Conservation (phyloP, 2,797 vertebrate genomes). For the Coilia nasus region DNA sequence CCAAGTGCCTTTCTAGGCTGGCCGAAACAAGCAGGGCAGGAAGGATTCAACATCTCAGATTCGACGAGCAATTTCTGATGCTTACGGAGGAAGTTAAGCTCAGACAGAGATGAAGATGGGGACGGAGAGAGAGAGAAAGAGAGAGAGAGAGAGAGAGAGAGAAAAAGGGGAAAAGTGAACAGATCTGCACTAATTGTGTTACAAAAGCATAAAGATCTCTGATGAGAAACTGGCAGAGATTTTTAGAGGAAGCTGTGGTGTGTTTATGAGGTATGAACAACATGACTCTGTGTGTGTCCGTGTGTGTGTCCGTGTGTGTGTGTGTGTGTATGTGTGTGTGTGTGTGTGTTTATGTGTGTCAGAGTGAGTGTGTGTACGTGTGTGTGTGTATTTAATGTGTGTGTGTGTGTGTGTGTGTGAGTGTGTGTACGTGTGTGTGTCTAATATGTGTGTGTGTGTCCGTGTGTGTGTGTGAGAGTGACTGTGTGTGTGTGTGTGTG, state of each 20-base stretch:
- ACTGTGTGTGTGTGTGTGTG: too few species aligned
- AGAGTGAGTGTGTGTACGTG: too few species aligned
- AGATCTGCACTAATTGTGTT: slow-evolving; percentile 9
- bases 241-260: not conserved
- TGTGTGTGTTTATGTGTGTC: not conserved
- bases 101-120: too few species aligned
- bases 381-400: too few species aligned
- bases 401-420: too few species aligned
- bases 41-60: not conserved
- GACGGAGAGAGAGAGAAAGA: not conserved
- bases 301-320: too few species aligned
- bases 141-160: not conserved
- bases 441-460: too few species aligned
- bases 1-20: not conserved
- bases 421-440: too few species aligned
- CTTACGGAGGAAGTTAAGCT: not conserved
- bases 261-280: not conserved
- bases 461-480: too few species aligned
- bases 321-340: not conserved
- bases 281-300: not conserved
- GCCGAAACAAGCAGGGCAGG: not conserved
- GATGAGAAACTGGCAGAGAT: not conserved
- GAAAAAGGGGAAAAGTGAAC: slow-evolving; percentile 3
- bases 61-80: not conserved
- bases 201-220: not conserved